phyloP scores from a whole-genome alignment of 2,888 invertebrate genomes.

The Drosophila kuntzei region DNA sequence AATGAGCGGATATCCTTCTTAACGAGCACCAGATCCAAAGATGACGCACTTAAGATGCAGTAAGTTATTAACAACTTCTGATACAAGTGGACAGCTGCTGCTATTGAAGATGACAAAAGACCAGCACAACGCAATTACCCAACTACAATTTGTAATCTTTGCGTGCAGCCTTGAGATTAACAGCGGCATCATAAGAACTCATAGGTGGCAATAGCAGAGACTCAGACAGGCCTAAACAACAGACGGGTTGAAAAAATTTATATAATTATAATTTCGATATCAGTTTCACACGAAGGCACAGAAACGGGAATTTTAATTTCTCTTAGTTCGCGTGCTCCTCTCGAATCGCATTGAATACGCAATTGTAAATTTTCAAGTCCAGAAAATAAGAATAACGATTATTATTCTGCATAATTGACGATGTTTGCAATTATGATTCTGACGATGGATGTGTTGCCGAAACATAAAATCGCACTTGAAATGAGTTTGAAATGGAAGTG shows the following conservation, averaged over 20 bases:
- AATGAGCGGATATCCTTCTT: constrained; percentile 77
- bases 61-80: constrained; percentile 39
- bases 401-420: constrained; percentile 20
- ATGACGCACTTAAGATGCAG: constrained; percentile 40
- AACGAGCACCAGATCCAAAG: constrained; percentile 39
- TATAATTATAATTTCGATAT: constrained; percentile 70
- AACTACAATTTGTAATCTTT: constrained; percentile 35
- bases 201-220: constrained; percentile 35
- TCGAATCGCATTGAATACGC: constrained; percentile 23
- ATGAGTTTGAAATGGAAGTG: constrained; percentile 58
- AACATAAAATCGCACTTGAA: constrained; percentile 61
- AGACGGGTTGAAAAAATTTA: constrained; percentile 40
- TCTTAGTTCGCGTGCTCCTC: constrained; percentile 54
- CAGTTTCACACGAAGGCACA: constrained; percentile 48
- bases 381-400: constrained; percentile 26
- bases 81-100: constrained; percentile 56
- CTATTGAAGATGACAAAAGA: constrained; percentile 53
- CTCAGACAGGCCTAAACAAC: constrained; percentile 48
- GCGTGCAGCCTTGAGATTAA: constrained; percentile 38
- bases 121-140: constrained; percentile 55
- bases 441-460: constrained; percentile 26
- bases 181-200: constrained; percentile 17
- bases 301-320: constrained; percentile 73
- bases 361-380: constrained; percentile 31
- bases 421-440: constrained; percentile 28